phyloP scores from a whole-genome alignment of 2,797 vertebrate species.

The Acanthornis magna region DNA sequence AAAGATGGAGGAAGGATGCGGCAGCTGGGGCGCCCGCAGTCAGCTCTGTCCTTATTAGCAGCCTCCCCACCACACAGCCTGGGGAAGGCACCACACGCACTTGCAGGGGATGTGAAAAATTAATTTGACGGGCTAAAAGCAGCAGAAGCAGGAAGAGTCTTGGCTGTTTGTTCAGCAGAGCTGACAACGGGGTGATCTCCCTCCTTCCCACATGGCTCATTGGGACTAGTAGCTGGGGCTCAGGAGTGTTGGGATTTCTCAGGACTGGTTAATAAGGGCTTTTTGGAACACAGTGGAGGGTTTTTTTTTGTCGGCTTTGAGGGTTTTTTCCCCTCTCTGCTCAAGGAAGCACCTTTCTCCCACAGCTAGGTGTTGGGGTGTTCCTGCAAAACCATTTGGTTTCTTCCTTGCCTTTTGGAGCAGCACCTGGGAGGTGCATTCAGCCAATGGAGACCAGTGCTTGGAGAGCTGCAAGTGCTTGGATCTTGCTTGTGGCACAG shows the following conservation, averaged over 20 bases:
- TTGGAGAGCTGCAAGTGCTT: rapidly evolving
- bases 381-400: neutral
- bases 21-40: slow-evolving; percentile 49
- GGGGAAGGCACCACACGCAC: neutral
- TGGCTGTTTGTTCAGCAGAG: neutral
- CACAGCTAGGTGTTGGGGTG: rapidly evolving
- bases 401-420: neutral
- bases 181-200: neutral
- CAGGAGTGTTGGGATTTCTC: neutral
- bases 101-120: slow-evolving; percentile 44
- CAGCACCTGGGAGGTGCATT: neutral
- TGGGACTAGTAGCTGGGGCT: neutral
- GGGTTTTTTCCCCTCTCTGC: neutral
- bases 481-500: rapidly evolving
- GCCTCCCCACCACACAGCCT: slow-evolving; percentile 15
- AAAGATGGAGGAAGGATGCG: slow-evolving; percentile 15
- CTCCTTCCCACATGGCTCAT: neutral
- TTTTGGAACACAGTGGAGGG: neutral
- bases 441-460: neutral
- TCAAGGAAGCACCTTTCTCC: neutral
- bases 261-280: neutral
- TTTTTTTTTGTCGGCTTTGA: neutral
- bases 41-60: slow-evolving; percentile 25
- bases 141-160: slow-evolving; percentile 9
- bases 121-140: slow-evolving; percentile 46